Base-by-base conservation (phyloP, 2,888 invertebrate species). In the Congeria kusceri region DNA sequence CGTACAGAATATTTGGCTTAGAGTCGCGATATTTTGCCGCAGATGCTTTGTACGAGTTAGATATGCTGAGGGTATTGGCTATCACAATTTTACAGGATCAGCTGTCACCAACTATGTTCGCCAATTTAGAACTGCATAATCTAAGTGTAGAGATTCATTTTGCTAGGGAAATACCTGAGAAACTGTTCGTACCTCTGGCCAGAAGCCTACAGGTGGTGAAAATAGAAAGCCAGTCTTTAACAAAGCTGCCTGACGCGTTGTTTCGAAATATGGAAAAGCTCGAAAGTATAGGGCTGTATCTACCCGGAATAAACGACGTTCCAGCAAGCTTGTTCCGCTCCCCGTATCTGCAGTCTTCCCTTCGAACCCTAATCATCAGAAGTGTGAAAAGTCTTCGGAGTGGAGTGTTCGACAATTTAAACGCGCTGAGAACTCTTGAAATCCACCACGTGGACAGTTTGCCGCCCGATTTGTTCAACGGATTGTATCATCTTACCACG, bases 1-100 rank as follows among this genome's bases (percentile, higher is more conserved):
- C 63, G 0, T 49, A 29, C 25, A 49, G 20, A n/a, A n/a, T 77
- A 15, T 27, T 23, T 29, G 68, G 68, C 1, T 29, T 77, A 5
- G 77, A 77, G 29, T 61, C 77, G 7, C 58, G 62, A 3, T 4
- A 72, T 27, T 77, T 64, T 53, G 46, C 27, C 2, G 61, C 53
- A 32, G 20, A 58, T 2, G 32, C 68, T 0, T 63, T 77, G 18
- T 57, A 56, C 0, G 32, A 59, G 7, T n/a, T 63, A 39, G 0
- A 13, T 11, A 20, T 32, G 27, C 47, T 77, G 32, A 27, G 15
- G 7, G 63, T 57, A 5, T 39, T 77, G 3, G 63, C 49, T 3
- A 64, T 77, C 23, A 29, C 59, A 11, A 20, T 53, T 15, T 49
- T 72, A 28, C 77, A 77, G 25, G 15, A 20, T 3, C 47, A 47